These are phyloP conservation scores for Anniella stebbinsi DNA, from an alignment of 2,797 vertebrate species.

Conservation along the genomic window DNA sequence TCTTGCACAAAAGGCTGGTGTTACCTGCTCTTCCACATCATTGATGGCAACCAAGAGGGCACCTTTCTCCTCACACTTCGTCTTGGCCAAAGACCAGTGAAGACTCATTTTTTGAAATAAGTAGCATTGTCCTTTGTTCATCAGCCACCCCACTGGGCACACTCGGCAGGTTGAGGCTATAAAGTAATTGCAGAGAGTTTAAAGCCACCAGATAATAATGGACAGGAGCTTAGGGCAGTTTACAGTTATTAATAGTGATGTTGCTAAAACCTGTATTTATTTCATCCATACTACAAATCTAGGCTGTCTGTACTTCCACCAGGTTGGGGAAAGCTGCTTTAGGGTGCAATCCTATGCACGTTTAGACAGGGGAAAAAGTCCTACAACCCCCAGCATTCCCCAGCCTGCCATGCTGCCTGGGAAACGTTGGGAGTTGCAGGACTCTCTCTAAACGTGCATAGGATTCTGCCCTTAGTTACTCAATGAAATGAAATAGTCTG, in stretches of 20 bases:
- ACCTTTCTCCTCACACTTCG: background rate
- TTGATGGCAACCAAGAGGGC: constrained; percentile 1
- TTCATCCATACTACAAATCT: background rate
- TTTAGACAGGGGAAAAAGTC: too few species aligned
- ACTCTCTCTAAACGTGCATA: too few species aligned
- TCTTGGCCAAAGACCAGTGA: constrained; percentile 21
- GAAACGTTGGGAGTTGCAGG: too few species aligned
- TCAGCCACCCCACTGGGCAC: constrained; percentile 25
- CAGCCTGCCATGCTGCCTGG: too few species aligned
- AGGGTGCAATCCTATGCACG: too few species aligned
- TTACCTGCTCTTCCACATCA: background rate
- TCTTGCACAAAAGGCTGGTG: background rate
- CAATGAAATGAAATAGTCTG: background rate
- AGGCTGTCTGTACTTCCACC: background rate
- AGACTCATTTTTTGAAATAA: background rate
- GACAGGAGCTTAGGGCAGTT: background rate
- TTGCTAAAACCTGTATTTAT: too few species aligned
- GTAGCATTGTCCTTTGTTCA: constrained; percentile 25
- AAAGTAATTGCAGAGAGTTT: background rate
- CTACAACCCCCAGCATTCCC: too few species aligned
- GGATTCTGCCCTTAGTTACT: background rate
- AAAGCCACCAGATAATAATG: background rate
- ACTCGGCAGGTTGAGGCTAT: constrained; percentile 16
- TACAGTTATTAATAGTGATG: background rate
- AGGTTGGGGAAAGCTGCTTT: too few species aligned